Percentiles rank a stretch among this genome's conserved stretches.
Conservation (phyloP, 1,140 invertebrate genomes). For the Papilio aristodemus region DNA sequence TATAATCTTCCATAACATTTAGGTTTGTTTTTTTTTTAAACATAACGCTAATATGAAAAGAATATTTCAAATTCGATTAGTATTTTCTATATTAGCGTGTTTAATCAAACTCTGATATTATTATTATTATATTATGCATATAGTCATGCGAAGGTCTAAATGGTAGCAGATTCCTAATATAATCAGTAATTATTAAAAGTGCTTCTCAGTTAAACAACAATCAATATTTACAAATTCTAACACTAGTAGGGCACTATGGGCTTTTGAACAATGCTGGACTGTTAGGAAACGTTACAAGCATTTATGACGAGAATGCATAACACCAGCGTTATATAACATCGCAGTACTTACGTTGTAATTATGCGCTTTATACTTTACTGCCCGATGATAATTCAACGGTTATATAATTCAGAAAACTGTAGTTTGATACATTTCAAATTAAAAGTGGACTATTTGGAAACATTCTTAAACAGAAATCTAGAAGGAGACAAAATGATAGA, state of each 20-base stretch:
- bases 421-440: not conserved
- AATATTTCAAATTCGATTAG: too few relatives aligned
- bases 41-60: too few relatives aligned
- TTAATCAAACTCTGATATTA: too few relatives aligned
- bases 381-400: not conserved
- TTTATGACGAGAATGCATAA: slow-evolving; percentile 17
- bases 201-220: not conserved
- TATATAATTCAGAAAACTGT: not conserved
- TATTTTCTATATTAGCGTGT: too few relatives aligned
- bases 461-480: not conserved
- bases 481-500: too few relatives aligned
- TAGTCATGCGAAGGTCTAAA: too few relatives aligned
- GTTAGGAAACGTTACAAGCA: not conserved
- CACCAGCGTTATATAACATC: slow-evolving; percentile 11
- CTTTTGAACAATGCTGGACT: slow-evolving; percentile 1
- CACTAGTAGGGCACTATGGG: not conserved
- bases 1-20: too few relatives aligned
- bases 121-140: too few relatives aligned
- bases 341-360: slow-evolving; percentile 12
- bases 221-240: slow-evolving; percentile 2
- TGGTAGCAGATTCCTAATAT: too few relatives aligned
- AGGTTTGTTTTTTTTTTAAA: too few relatives aligned
- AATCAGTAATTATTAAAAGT: not conserved
- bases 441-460: not conserved
- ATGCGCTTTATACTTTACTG: slow-evolving; percentile 15